Conservation (phyloP, 2,888 invertebrate species). For the Rhimphoctona megacephalus region DNA sequence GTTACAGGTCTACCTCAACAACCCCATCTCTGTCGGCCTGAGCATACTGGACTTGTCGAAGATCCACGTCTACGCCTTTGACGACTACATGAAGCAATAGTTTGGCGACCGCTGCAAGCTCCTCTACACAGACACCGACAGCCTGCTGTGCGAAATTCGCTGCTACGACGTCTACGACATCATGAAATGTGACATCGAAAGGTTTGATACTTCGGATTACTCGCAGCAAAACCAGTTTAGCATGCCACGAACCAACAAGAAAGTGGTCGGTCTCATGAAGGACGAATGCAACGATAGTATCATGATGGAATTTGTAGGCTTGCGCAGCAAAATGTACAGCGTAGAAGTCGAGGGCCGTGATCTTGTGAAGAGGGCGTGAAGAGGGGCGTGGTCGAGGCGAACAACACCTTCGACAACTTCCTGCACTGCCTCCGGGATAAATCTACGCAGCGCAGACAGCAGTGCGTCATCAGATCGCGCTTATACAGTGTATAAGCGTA, state of each 20-base stretch:
- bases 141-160: conserved; percentile 75
- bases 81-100: conserved; percentile 38
- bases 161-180: conserved; percentile 78
- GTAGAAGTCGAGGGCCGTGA: conserved; percentile 59
- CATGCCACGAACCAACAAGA: conserved; percentile 74
- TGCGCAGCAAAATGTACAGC: conserved; percentile 76
- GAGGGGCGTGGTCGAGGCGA: conserved; percentile 21
- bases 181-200: conserved; percentile 66
- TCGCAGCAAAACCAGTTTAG: conserved; percentile 70
- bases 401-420: conserved; percentile 31
- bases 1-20: conserved; percentile 69
- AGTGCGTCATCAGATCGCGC: conserved; percentile 6
- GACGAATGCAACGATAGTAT: conserved; percentile 75
- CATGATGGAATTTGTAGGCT: conserved; percentile 77
- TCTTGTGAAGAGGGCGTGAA: conserved; percentile 68
- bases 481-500: no score
- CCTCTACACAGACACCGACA: conserved; percentile 77
- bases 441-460: background rate
- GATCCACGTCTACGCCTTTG: conserved; percentile 65
- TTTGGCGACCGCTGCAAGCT: conserved; percentile 69
- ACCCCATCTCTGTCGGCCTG: conserved; percentile 66
- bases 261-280: conserved; percentile 68
- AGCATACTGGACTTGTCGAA: conserved; percentile 67
- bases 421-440: background rate
- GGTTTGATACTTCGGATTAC: conserved; percentile 78